Evolutionary conservation across 1,140 invertebrate species (phyloP).

Genomic region (Cyphomyrmex costatus): DNA sequence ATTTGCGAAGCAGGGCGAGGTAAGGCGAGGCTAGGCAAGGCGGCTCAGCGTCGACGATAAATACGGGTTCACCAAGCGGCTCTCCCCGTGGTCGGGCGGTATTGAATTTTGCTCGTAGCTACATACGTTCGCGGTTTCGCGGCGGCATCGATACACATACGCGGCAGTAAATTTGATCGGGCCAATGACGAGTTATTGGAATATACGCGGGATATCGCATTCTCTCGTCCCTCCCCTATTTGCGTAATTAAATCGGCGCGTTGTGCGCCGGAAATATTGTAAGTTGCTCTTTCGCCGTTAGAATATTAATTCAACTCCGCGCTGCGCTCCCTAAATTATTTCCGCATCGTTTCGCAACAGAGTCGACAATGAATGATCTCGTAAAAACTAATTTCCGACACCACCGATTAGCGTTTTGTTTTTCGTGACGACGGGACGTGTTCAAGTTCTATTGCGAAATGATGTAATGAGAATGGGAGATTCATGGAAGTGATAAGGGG

Average conservation of each 20-base stretch:
- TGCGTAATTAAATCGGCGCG: conserved; percentile 50
- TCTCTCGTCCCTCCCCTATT: conserved; percentile 22
- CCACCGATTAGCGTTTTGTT: background rate
- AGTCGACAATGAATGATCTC: background rate
- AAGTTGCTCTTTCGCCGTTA: conserved; percentile 9
- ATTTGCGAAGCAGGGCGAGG: conserved; percentile 29
- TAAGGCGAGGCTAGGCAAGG: conserved; percentile 7
- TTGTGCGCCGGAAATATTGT: conserved; percentile 23
- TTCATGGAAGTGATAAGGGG: conserved; percentile 58
- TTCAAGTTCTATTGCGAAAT: conserved; percentile 45
- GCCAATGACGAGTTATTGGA: conserved; percentile 56
- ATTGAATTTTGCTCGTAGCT: conserved; percentile 61
- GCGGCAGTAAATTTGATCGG: conserved; percentile 54
- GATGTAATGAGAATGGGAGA: conserved; percentile 66
- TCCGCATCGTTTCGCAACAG: background rate
- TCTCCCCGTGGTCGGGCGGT: conserved; percentile 18
- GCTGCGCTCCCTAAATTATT: background rate
- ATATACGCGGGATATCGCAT: conserved; percentile 52
- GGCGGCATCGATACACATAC: conserved; percentile 52
- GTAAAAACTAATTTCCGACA: conserved; percentile 1
- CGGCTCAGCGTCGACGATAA: conserved; percentile 42
- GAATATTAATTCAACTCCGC: conserved; percentile 19
- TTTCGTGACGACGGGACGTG: background rate
- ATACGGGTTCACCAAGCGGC: conserved; percentile 34
- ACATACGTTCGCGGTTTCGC: conserved; percentile 54